Evolutionary conservation across 30 jellyfish, hydroid and myxozoan species (phyloP), one percentile per base, ranked within the genome.

Genomic region (Aurelia sp.): DNA sequence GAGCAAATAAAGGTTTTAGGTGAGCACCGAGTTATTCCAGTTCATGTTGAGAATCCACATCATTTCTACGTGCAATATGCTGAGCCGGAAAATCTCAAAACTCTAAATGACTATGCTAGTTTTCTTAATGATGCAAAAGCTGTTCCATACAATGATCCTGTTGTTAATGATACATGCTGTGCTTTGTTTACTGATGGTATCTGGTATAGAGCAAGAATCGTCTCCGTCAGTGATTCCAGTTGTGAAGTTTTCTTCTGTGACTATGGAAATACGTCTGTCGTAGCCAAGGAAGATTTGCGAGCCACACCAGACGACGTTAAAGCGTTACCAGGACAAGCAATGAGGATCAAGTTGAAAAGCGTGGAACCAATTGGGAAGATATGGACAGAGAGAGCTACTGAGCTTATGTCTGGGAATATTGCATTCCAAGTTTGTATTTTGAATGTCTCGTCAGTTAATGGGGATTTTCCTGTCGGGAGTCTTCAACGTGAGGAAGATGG

Each of bases 201-300:
- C 20, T 92, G 80, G 84, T 92, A 75, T 84, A 85, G 98, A 66
- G 98, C 95, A 12, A 63, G 68, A 30, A 90, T 92, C 47, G 63
- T 70, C 15, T 63, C 71, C 17, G 87, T 85, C 7, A 38, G 33
- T 17, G 72, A 53, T 16, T 38, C 67, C 20, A 41, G 27, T n/a
- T 79, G 89, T 47, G 31, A 18, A 12, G 89, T 79, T 21, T 79
- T 58, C 59, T 79, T 79, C 58, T 79, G 27, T 30, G 89, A 79
- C 52, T 79, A 79, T 63, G 89, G 89, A 50, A 79, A 79, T 69
- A 31, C 72, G 12, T 69, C 78, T 1, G 62, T 44, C 5, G 52
- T 78, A 4, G 53, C 80, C 31, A 65, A 6, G 18, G 63, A 35
- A 51, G 57, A 76, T 24, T 52, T 90, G 47, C 75, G 85, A n/a